Evolutionary conservation across 2,113 vertebrate genomes (phyloP).

Genomic region (Odocoileus hemionus): DNA sequence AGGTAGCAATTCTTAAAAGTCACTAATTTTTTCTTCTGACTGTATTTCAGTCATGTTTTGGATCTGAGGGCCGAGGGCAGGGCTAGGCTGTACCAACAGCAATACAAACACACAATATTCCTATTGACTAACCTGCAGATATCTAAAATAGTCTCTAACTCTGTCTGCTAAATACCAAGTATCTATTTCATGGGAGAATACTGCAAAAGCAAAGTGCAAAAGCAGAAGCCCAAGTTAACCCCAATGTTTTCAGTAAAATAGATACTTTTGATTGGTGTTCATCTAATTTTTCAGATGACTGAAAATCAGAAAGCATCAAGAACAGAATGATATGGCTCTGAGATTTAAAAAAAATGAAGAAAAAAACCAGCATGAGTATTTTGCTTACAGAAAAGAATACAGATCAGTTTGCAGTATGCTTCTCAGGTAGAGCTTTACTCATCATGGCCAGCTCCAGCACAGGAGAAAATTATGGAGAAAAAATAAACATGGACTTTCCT

Average conservation of each 20-base stretch:
- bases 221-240: background rate
- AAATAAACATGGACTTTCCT: background rate
- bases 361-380: background rate
- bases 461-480: background rate
- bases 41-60: too few species aligned
- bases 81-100: too few species aligned
- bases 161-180: too few species aligned
- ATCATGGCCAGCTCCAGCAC: background rate
- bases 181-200: background rate
- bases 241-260: background rate
- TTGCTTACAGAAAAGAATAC: background rate
- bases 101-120: too few species aligned
- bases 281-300: background rate
- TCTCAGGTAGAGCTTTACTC: background rate
- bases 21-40: too few species aligned
- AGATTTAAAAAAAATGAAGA: background rate
- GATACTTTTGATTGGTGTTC: background rate
- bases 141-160: too few species aligned
- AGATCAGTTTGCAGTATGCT: background rate
- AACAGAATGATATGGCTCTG: background rate
- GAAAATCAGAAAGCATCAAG: background rate
- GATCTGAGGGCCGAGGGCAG: too few species aligned
- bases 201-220: conserved; percentile 41
- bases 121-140: too few species aligned
- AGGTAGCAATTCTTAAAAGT: too few species aligned